phyloP scores from a whole-genome alignment of 30 jellyfish, hydroid and myxozoan species.

The Catostylus mosaicus region DNA sequence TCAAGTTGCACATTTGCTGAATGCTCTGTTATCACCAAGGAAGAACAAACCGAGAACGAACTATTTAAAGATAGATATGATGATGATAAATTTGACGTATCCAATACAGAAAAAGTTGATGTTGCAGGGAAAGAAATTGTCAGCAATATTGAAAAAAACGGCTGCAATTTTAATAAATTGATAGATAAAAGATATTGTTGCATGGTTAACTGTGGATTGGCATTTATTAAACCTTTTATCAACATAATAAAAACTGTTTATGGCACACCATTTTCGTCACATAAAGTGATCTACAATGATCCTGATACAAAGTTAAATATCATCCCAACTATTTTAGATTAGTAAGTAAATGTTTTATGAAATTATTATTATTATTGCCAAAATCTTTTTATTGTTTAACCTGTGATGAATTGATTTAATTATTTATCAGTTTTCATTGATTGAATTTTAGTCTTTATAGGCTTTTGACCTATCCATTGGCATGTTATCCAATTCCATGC shows the following conservation, averaged over 20 bases:
- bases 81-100: not conserved
- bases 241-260: not conserved
- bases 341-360: not conserved
- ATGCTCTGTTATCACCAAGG: not conserved
- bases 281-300: no score
- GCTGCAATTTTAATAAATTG: not conserved
- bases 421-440: no score
- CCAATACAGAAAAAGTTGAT: not conserved
- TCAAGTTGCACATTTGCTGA: conserved; percentile 11
- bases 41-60: not conserved
- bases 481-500: not conserved
- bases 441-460: not conserved
- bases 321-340: not conserved
- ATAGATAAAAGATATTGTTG: conserved; percentile 40
- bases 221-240: conserved; percentile 33
- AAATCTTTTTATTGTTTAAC: no score
- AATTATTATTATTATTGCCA: no score
- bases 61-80: not conserved
- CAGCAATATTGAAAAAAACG: not conserved
- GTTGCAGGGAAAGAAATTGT: not conserved
- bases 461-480: conserved; percentile 6
- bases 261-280: not conserved
- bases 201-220: conserved; percentile 20
- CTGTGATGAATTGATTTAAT: no score
- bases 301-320: not conserved